Evolutionary conservation across 2,888 invertebrate genomes (phyloP).

Genomic region (Chromoteleia sp.): DNA sequence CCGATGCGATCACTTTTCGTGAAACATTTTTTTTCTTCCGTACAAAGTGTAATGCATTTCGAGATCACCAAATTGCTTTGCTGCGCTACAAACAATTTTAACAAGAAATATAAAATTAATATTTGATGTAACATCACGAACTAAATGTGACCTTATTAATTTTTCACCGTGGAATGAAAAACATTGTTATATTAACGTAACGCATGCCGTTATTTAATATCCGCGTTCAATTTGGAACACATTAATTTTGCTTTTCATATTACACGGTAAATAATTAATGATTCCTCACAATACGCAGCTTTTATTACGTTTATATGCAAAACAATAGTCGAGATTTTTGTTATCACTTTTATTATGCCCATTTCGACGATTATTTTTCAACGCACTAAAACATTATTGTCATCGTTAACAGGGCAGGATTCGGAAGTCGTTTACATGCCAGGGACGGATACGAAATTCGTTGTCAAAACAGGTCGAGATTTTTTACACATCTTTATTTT

Average conservation of each 20-base stretch:
- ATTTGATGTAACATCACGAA: too few species aligned
- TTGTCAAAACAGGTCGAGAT: conserved; percentile 59
- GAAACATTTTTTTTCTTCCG: too few species aligned
- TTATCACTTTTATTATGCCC: background rate
- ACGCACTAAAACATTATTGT: conserved; percentile 55
- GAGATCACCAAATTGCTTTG: too few species aligned
- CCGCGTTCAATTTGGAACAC: background rate
- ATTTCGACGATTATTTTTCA: conserved; percentile 9
- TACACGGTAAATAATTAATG: conserved; percentile 28
- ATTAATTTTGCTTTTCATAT: conserved; percentile 8
- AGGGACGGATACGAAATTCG: conserved; percentile 51
- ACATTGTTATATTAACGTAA: conserved; percentile 5
- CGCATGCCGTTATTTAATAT: background rate
- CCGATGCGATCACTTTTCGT: background rate
- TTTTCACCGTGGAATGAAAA: too few species aligned
- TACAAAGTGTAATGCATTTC: too few species aligned
- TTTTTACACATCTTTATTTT: conserved; percentile 53
- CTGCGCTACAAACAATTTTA: too few species aligned
- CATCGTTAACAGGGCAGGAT: conserved; percentile 56
- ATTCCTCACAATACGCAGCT: too few species aligned
- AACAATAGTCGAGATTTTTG: too few species aligned
- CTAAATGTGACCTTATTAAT: too few species aligned
- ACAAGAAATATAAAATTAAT: too few species aligned
- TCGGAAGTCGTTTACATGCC: conserved; percentile 59
- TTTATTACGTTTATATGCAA: too few species aligned